Base-by-base conservation (phyloP, 2,888 invertebrate species). In the Oxytorus armatus region DNA sequence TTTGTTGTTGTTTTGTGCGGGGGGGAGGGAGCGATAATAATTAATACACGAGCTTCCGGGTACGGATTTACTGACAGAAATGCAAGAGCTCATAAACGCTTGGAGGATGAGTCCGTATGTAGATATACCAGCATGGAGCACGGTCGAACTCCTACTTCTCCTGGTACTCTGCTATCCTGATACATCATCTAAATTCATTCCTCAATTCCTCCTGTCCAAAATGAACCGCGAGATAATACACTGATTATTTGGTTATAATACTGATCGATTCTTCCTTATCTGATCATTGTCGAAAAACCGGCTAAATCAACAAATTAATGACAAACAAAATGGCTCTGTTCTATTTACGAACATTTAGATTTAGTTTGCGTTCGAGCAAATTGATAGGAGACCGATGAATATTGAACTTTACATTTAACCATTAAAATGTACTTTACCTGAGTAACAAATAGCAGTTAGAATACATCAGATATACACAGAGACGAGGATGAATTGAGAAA, bases 81-180 rank as follows among this genome's bases (percentile, higher is more conserved):
- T 44, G 10, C 21, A 11, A 70, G 57, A 7, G 21, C 57, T 18
- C 57, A 18, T 25, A 21, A 16, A 39, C 3, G 14, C 4, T 55
- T 36, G 47, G 66, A n/a, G 1, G 10, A 49, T 10, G 63, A n/a
- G 8, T 10, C 10, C 49, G 21, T 14, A 36, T 5, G 8, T n/a
- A n/a, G 53, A 16, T 42, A 5, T 23, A 29, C 5, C 4, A 49
- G 21, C 42, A 42, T 59, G 66, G 18, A 42, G 0, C 11, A 3
- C 16, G 44, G 5, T 39, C 23, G n/a, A 72, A 36, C 65, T 68
- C 59, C 63, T 66, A 23, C n/a, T 18, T 1, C 29, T 65, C 42
- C 66, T 66, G 51, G 14, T 72, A 29, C 23, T 51, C 66, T 51
- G 36, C 21, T 68, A 25, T 29, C 59, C 49, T 33, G 29, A 39